These are phyloP conservation scores for Haemorhous mexicanus DNA, from an alignment of 2,113 vertebrate species.

Conservation along the genomic window DNA sequence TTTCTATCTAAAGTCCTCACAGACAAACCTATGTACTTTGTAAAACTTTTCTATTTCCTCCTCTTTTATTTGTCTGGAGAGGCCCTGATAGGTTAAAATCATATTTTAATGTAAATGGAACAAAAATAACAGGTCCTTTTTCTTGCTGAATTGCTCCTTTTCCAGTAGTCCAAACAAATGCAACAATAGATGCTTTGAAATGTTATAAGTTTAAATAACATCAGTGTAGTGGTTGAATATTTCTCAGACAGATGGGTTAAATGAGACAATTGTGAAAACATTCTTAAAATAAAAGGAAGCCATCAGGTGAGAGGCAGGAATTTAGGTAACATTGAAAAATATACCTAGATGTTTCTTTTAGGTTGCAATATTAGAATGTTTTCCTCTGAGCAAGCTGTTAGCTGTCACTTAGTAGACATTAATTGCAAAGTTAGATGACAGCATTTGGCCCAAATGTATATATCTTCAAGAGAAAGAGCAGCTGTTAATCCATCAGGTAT, in stretches of 20 bases:
- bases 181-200: slow-evolving; percentile 44
- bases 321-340: slow-evolving; percentile 49
- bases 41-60: not conserved
- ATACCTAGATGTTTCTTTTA: slow-evolving; percentile 9
- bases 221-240: slow-evolving; percentile 21
- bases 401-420: slow-evolving; percentile 64
- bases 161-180: not conserved
- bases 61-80: not conserved
- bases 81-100: not conserved
- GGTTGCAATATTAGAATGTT: slow-evolving; percentile 4
- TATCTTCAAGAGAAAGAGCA: slow-evolving; percentile 49
- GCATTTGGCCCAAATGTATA: slow-evolving; percentile 49
- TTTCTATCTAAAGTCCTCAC: not conserved
- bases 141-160: not conserved
- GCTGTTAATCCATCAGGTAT: slow-evolving; percentile 55
- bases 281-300: slow-evolving; percentile 65
- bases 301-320: slow-evolving; percentile 39
- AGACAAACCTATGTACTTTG: not conserved
- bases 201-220: slow-evolving; percentile 17
- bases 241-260: slow-evolving; percentile 59
- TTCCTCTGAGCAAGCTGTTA: slow-evolving; percentile 37
- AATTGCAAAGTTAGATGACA: slow-evolving; percentile 64
- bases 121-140: not conserved
- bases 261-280: slow-evolving; percentile 68
- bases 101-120: not conserved